Evolutionary conservation across 2,113 vertebrate species (phyloP).

Genomic region (Forbesichthys papilliferus): DNA sequence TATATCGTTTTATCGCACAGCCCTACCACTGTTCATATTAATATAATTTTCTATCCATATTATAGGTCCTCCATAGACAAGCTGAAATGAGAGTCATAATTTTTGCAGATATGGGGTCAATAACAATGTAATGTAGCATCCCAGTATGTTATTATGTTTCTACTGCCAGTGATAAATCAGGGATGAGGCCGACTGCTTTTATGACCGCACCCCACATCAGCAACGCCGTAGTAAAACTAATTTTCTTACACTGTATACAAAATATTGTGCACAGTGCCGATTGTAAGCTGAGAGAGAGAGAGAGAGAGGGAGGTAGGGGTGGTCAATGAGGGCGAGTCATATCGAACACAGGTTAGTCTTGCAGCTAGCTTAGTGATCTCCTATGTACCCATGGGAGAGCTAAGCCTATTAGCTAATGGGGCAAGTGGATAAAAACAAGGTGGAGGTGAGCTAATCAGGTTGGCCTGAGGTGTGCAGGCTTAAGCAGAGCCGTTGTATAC

Average conservation of each 20-base stretch:
- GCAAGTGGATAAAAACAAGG: conserved; percentile 61
- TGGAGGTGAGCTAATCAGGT: conserved; percentile 64
- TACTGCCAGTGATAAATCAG: conserved; percentile 63
- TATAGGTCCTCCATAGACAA: conserved; percentile 42
- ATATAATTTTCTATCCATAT: conserved; percentile 38
- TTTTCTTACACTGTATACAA: background rate
- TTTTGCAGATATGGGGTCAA: conserved; percentile 67
- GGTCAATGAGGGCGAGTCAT: background rate
- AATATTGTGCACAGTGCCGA: conserved; percentile 3
- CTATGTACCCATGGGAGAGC: conserved; percentile 42
- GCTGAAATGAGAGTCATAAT: conserved; percentile 55
- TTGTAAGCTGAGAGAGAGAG: conserved; percentile 32
- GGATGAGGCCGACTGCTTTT: conserved; percentile 52
- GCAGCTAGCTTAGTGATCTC: conserved; percentile 40
- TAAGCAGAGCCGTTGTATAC: conserved; percentile 45
- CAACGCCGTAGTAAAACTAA: conserved; percentile 43
- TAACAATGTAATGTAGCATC: conserved; percentile 59
- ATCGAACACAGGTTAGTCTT: conserved; percentile 33
- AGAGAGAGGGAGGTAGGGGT: conserved; percentile 25
- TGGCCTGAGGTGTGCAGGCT: conserved; percentile 56
- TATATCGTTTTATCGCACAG: background rate
- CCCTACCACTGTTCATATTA: conserved; percentile 15
- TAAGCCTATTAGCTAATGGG: conserved; percentile 71
- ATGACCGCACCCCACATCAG: conserved; percentile 41
- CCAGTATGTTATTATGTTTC: conserved; percentile 60